Evolutionary conservation across 2,113 vertebrate genomes (phyloP).

Genomic region (Promerops cafer): DNA sequence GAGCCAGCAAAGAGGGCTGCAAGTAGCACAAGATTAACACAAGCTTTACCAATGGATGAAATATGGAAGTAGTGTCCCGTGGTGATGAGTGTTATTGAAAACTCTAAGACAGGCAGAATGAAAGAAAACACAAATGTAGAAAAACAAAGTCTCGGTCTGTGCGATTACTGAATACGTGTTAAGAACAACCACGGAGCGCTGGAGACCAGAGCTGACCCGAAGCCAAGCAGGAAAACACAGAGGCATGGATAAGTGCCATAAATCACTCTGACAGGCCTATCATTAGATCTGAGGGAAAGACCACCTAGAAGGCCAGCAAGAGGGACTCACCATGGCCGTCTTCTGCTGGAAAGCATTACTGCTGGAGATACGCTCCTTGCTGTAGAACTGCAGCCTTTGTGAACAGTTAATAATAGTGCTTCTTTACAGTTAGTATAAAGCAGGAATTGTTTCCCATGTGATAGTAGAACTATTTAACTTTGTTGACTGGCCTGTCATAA

Average conservation of each 20-base stretch:
- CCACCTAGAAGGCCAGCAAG: conserved; percentile 54
- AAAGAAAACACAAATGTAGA: conserved; percentile 27
- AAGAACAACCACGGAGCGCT: background rate
- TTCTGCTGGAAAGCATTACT: conserved; percentile 23
- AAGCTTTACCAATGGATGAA: background rate
- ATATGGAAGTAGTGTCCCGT: background rate
- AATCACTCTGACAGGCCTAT: conserved; percentile 32
- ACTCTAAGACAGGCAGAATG: background rate
- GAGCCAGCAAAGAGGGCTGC: background rate
- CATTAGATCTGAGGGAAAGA: conserved; percentile 31
- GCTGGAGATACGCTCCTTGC: background rate
- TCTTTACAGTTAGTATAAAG: background rate
- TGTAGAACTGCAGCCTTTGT: background rate
- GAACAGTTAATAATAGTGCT: background rate
- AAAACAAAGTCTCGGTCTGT: conserved; percentile 7
- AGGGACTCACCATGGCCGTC: background rate
- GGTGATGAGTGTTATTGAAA: conserved; percentile 12
- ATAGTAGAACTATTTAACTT: background rate
- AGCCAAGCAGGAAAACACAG: conserved; percentile 7
- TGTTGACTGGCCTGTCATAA: background rate
- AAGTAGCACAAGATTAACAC: background rate
- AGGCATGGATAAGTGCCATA: background rate
- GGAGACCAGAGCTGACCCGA: background rate
- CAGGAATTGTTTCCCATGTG: background rate
- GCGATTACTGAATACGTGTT: background rate